Base-by-base conservation (phyloP, 35 echinoderm and acorn worm genomes). In the Patiria miniata region DNA sequence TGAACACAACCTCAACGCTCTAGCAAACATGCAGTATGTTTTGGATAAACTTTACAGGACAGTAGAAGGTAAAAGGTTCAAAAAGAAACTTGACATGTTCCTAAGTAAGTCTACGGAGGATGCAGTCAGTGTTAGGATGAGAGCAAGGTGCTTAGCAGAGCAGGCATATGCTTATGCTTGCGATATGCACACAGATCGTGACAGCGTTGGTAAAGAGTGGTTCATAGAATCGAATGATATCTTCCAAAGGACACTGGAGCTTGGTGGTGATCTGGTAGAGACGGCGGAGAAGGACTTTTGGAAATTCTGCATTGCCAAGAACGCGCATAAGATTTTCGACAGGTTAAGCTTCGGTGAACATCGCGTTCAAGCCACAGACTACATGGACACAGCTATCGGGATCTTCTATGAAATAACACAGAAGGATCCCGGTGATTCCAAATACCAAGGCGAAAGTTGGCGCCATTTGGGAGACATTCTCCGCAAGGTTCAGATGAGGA, bases 121-220 rank as follows among this genome's bases (percentile, higher is more conserved):
- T 14, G 15, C 15, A 18, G 29, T 73, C n/a, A 73, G n/a, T n/a
- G n/a, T n/a, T n/a, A n/a, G 34, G 65, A 47, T 6, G 4, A 47
- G 12, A 47, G 65, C 65, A 36, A 73, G 65, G 34, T 73, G 65
- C 34, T 14, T 22, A 32, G 65, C 65, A 2, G 65, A 73, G 34
- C 65, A 73, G 65, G 65, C 65, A 26, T 73, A 73, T 73, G 65
- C 34, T 26, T 73, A 73, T 36, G 65, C 65, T 30, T 26, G 26
- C 26, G 65, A 73, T 73, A 73, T 73, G 65, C 65, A 73, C 26
- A 73, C 65, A 73, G 65, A 73, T 73, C n/a, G n/a, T n/a, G n/a
- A n/a, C n/a, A 34, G 8, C 26, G 26, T 2, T 36, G 26, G 65
- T 30, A 8, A 22, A 12, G 34, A 73, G 65, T 14, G 65, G 26